Evolutionary conservation across 2,113 vertebrate species (phyloP).

Genomic region (Eclectus roratus): DNA sequence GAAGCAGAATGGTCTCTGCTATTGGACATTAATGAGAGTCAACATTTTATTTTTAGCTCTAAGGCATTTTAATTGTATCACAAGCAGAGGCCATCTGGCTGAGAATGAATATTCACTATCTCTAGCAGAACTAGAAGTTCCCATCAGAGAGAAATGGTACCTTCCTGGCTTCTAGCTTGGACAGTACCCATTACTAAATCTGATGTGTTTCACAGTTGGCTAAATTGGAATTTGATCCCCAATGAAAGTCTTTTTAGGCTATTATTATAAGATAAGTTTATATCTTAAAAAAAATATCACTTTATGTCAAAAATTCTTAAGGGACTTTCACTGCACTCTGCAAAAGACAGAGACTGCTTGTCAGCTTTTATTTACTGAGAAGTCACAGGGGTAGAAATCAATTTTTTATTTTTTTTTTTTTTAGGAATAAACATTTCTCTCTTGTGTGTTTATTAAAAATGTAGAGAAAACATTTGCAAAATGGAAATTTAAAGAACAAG

Average conservation of each 20-base stretch:
- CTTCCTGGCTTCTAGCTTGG: not conserved
- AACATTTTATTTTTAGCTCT: not conserved
- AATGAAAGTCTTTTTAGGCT: not conserved
- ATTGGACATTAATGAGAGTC: not conserved
- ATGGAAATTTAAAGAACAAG: not conserved
- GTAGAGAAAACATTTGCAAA: not conserved
- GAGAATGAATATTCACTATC: not conserved
- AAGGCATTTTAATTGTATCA: constrained; percentile 7
- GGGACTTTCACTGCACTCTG: not conserved
- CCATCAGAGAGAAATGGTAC: not conserved
- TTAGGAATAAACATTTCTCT: not conserved
- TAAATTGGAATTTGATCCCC: not conserved
- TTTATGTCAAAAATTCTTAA: not conserved
- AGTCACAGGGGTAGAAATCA: not conserved
- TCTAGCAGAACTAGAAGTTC: not conserved
- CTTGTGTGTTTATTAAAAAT: not conserved
- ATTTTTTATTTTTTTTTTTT: not conserved
- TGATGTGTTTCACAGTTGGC: not conserved
- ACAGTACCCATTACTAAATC: not conserved
- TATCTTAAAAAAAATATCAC: not conserved
- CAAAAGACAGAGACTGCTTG: not conserved
- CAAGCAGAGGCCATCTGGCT: constrained; percentile 5
- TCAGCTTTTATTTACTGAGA: not conserved
- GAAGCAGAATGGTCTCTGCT: not conserved
- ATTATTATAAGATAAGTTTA: not conserved